Evolutionary conservation across 2,113 vertebrate genomes (phyloP).

Genomic region (Reinhardtius hippoglossoides): DNA sequence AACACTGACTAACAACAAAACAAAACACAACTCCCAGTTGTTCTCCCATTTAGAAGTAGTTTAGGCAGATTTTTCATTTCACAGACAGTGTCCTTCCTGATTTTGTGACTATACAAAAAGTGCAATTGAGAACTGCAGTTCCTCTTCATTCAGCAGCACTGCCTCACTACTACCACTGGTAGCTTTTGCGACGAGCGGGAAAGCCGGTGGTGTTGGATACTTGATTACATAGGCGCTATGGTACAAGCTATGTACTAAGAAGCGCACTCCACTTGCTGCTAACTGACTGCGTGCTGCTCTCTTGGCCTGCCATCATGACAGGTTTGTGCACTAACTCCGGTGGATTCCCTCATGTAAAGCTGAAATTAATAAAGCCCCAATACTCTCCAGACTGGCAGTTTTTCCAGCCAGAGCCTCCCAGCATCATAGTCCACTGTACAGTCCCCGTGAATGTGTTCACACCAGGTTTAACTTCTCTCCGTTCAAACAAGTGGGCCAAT

Average conservation of each 20-base stretch:
- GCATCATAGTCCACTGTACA: conserved; percentile 20
- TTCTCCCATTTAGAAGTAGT: background rate
- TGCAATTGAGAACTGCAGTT: conserved; percentile 18
- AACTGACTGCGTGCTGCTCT: conserved; percentile 17
- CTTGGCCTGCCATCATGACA: conserved; percentile 8
- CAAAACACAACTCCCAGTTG: background rate
- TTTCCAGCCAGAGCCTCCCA: conserved; percentile 25
- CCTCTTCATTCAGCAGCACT: conserved; percentile 14
- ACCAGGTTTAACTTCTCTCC: conserved; percentile 10
- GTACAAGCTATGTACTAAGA: conserved; percentile 39
- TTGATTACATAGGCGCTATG: conserved; percentile 44
- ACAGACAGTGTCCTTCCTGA: conserved; percentile 34
- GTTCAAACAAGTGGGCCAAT: conserved; percentile 8
- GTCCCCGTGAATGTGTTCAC: conserved; percentile 2
- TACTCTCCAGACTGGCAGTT: conserved; percentile 2
- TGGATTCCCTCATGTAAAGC: conserved; percentile 48
- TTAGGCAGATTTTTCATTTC: conserved; percentile 3
- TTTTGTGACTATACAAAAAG: conserved; percentile 15
- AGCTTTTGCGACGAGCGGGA: conserved; percentile 21
- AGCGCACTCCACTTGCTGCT: conserved; percentile 22
- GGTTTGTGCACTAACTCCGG: conserved; percentile 4
- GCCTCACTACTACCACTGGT: conserved; percentile 9
- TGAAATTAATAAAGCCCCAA: conserved; percentile 50
- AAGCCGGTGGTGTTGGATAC: conserved; percentile 30
- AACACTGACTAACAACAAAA: conserved; percentile 15